Evolutionary conservation across 2,113 vertebrate genomes (phyloP), one percentile per base, ranked within the genome.

Genomic region (Oophaga pumilio): DNA sequence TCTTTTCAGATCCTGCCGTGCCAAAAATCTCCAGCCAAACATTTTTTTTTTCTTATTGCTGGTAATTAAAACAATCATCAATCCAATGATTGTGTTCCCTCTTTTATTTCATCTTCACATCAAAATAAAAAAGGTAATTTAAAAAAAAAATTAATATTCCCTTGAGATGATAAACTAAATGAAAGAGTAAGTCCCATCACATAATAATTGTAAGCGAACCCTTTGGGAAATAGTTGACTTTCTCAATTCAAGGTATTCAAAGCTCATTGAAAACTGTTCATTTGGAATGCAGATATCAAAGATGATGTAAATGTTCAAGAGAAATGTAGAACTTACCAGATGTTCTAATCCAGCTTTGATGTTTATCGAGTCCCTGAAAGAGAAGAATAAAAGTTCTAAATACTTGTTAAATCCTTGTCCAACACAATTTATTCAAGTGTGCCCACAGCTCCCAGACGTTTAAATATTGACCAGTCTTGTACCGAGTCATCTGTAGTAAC

Each of bases 301-400:
- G 95, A 96, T 92, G 93, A 94, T 94, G 94, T 94, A 96, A 95
- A 95, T 96, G 93, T 95, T 95, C 93, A 94, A 95, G 94, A 95
- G 95, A 92, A 93, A 97, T 96, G 94, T 93, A 96, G 92, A 96
- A 97, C 96, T 97, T 97, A 99, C 97, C 97, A 99, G 97, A 98
- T 99, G 97, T 96, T 98, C 97, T 96, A 97, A 96, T 96, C 95
- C 95, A 92, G 91, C 94, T 97, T 97, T 98, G 95, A 98, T 96
- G 96, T 94, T 96, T 89, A 85, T 96, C 89, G 92, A 89, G 56
- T 97, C 96, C 94, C 97, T 98, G 95, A 90, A 97, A 97, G 91
- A 97, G 93, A 97, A 95, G 91, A 97, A 96, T 92, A 96, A 93
- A 97, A 97, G 95, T 95, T 94, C 90, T 93, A 92, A 94, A 95